These are phyloP conservation scores for Bombus sylvicola DNA, from an alignment of 1,140 invertebrate genomes.

Conservation along the genomic window DNA sequence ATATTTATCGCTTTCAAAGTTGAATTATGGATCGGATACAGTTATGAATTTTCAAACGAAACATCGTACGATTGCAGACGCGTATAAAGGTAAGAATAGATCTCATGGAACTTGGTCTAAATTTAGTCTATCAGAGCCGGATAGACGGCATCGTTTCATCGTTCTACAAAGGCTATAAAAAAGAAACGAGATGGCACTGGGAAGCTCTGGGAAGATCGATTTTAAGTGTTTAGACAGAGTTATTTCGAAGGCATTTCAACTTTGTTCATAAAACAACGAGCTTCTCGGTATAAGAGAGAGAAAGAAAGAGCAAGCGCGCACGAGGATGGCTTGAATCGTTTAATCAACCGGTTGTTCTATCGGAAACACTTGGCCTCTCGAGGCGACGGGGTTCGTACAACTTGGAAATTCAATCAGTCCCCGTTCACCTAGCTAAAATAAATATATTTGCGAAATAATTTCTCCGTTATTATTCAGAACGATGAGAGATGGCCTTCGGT, in stretches of 20 bases:
- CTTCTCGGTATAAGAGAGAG: not conserved
- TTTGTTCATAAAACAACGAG: conserved; percentile 10
- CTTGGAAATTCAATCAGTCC: conserved; percentile 33
- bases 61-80: not conserved
- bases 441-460: conserved; percentile 19
- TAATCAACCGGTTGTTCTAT: conserved; percentile 27
- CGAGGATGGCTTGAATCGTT: conserved; percentile 5
- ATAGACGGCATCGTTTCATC: not conserved
- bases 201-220: conserved; percentile 9
- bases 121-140: not conserved
- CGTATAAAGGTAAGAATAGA: not conserved
- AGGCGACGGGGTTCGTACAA: not conserved
- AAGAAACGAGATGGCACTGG: too few relatives aligned
- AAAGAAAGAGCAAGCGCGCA: not conserved
- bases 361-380: conserved; percentile 1
- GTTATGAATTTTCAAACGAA: not conserved
- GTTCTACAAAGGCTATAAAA: not conserved
- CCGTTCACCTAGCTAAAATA: not conserved
- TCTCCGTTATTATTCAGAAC: not conserved
- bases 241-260: conserved; percentile 33
- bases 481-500: too few relatives aligned
- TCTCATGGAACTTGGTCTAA: not conserved
- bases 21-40: not conserved
- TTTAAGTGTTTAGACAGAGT: conserved; percentile 22
- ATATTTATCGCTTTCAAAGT: not conserved